phyloP scores from a whole-genome alignment of 2,888 invertebrate genomes.

The Drosophila atripex region DNA sequence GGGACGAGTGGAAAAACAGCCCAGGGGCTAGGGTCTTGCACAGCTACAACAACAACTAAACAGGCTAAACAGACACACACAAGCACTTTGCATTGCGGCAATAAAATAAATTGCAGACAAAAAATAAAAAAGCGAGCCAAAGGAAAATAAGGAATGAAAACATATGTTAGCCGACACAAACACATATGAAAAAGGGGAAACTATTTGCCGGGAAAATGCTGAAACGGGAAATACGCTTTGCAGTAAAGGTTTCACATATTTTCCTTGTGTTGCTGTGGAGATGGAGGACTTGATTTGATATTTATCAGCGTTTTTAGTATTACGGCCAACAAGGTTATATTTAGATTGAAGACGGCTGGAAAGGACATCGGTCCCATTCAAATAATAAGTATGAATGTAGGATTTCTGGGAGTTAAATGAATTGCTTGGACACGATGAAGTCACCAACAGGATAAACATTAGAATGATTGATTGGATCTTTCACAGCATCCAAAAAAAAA shows the following conservation, averaged over 20 bases:
- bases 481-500: background rate
- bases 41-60: slow-evolving; percentile 19
- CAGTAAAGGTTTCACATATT: slow-evolving; percentile 38
- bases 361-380: slow-evolving; percentile 11
- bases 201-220: slow-evolving; percentile 42
- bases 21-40: slow-evolving; percentile 26
- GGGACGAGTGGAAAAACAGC: slow-evolving; percentile 8
- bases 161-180: slow-evolving; percentile 36
- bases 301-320: slow-evolving; percentile 35
- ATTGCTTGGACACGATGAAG: slow-evolving; percentile 23
- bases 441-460: slow-evolving; percentile 23
- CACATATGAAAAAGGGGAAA: slow-evolving; percentile 33
- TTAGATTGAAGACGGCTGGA: slow-evolving; percentile 6
- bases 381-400: slow-evolving; percentile 18
- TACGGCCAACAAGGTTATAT: slow-evolving; percentile 30
- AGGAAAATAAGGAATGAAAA: slow-evolving; percentile 48
- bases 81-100: slow-evolving; percentile 47
- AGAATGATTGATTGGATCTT: slow-evolving; percentile 18
- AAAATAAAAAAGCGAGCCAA: slow-evolving; percentile 26
- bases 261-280: slow-evolving; percentile 8
- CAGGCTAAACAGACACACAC: slow-evolving; percentile 32
- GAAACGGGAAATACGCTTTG: slow-evolving; percentile 43
- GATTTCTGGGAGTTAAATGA: background rate
- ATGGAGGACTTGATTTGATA: slow-evolving; percentile 32
- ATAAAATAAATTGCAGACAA: slow-evolving; percentile 54